Evolutionary conservation across 2,113 vertebrate species (phyloP).

Genomic region (Thamnophis sirtalis): DNA sequence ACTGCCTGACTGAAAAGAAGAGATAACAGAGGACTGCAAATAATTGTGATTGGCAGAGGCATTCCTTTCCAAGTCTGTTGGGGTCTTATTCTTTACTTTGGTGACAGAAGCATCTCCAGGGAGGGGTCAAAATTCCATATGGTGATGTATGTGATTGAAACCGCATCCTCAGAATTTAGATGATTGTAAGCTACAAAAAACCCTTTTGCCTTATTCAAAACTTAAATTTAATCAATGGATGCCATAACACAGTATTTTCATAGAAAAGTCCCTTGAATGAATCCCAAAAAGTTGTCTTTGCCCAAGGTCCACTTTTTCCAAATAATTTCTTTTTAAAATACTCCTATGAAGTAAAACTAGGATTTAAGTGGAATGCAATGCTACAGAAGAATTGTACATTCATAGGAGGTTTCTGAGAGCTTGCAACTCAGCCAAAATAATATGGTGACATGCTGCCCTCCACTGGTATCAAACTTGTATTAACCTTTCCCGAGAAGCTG

Average conservation of each 20-base stretch:
- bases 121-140: neutral
- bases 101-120: neutral
- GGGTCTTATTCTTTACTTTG: neutral
- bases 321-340: neutral
- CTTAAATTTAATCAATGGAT: neutral
- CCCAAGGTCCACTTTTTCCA: neutral
- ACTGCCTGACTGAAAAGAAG: neutral
- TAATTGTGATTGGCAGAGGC: neutral
- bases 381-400: slow-evolving; percentile 34
- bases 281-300: neutral
- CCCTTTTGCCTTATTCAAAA: neutral
- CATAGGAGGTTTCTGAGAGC: neutral
- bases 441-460: slow-evolving; percentile 70
- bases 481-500: slow-evolving; percentile 20
- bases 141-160: neutral
- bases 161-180: neutral
- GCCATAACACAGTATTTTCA: neutral
- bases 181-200: neutral
- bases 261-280: neutral
- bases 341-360: neutral
- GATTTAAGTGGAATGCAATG: neutral
- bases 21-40: neutral
- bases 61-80: neutral
- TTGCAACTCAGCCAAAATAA: neutral
- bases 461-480: slow-evolving; percentile 52